phyloP scores from a whole-genome alignment of 2,888 invertebrate species.

The Pseudococcus longispinus region DNA sequence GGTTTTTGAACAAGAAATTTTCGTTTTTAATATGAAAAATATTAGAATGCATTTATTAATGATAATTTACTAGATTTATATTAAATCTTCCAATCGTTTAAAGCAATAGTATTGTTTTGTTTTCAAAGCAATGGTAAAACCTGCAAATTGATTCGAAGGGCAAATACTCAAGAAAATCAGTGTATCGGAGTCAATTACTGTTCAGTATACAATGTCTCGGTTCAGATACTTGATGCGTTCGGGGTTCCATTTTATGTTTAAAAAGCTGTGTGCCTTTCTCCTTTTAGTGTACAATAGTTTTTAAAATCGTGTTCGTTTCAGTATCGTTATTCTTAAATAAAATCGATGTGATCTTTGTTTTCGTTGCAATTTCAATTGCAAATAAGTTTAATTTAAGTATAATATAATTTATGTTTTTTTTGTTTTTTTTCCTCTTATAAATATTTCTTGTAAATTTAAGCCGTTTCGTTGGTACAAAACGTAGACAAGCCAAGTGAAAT shows the following conservation, averaged over 20 bases:
- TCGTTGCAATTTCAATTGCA: constrained; percentile 15
- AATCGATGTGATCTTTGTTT: constrained; percentile 38
- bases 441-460: neutral
- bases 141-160: neutral
- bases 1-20: too few relatives aligned
- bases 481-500: neutral
- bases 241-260: neutral
- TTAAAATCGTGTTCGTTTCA: constrained; percentile 2
- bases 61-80: neutral
- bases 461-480: neutral
- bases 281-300: constrained; percentile 11
- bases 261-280: constrained; percentile 21
- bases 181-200: neutral
- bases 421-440: neutral
- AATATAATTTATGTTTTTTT: neutral
- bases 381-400: neutral
- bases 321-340: constrained; percentile 27
- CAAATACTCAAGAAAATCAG: neutral
- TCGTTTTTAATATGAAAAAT: neutral
- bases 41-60: neutral
- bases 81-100: neutral
- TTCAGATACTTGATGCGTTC: neutral
- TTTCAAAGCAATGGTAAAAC: neutral
- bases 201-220: neutral
- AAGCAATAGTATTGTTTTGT: neutral